Percentiles rank a stretch among this genome's conserved stretches.
phyloP scores from a whole-genome alignment of 1,140 invertebrate species.

The Eumeta japonica region DNA sequence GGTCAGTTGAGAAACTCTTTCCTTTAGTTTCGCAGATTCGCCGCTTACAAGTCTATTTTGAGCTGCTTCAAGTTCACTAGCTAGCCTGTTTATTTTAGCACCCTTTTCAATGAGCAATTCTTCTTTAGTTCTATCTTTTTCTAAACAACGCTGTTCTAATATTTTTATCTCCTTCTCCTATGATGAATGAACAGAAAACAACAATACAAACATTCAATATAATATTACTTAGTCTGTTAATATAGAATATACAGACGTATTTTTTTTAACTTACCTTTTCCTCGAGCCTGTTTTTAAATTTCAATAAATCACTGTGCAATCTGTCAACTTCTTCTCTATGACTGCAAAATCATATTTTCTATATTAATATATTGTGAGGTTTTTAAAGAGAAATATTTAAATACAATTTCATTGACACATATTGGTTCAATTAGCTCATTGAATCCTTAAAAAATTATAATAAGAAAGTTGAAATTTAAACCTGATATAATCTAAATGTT shows the following conservation, averaged over 20 bases:
- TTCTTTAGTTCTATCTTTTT: slow-evolving; percentile 56
- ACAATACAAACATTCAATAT: slow-evolving; percentile 6
- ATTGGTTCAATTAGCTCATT: no score
- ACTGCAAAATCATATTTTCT: no score
- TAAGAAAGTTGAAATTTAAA: no score
- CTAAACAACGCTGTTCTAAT: slow-evolving; percentile 52
- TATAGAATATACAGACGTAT: not conserved
- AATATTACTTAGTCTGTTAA: not conserved
- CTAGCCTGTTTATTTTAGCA: slow-evolving; percentile 54
- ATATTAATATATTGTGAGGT: no score
- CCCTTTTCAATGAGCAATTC: slow-evolving; percentile 58
- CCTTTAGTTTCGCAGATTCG: slow-evolving; percentile 29
- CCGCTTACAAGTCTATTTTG: slow-evolving; percentile 39
- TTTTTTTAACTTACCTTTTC: slow-evolving; percentile 37
- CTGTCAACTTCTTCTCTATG: slow-evolving; percentile 50
- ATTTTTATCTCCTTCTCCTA: slow-evolving; percentile 56
- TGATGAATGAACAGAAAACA: not conserved
- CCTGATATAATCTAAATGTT: no score
- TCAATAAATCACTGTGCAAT: slow-evolving; percentile 47
- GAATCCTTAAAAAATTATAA: no score
- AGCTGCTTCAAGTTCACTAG: slow-evolving; percentile 50
- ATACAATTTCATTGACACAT: no score
- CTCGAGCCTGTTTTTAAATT: slow-evolving; percentile 42
- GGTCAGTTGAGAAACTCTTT: slow-evolving; percentile 35
- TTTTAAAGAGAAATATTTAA: no score